Evolutionary conservation across 1,140 invertebrate genomes (phyloP), one percentile per base, ranked within the genome.

Genomic region (Teleopsis dalmanni): DNA sequence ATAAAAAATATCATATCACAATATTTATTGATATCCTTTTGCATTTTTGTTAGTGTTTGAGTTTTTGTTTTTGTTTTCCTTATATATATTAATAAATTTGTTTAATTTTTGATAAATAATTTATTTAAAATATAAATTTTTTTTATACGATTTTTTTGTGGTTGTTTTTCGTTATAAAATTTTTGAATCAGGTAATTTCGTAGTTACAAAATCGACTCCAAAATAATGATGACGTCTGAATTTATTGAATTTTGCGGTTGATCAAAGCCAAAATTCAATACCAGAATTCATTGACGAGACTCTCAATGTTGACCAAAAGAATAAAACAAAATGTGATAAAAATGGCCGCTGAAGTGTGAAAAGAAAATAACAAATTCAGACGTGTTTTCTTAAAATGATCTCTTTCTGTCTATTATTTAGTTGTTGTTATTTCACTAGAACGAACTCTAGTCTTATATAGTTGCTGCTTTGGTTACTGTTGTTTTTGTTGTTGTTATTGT

Each of bases 1-100:
- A 54, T 64, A 62, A 62, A 64, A 64, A 62, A 64, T 64, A 64
- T 64, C 57, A 62, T 57, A 64, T 65, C 59, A 65, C 56, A 61
- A 65, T 38, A 56, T 54, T 61, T 63, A 54, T 59, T 62, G 60
- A 52, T 63, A 57, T 54, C 52, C 50, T 55, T 55, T 54, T 62
- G 48, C 38, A 50, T 48, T 48, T 34, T 48, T 11, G 13, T 35
- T 14, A 14, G 7, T 9, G 35, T 9, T 14, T 29, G 13, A 19
- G 13, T 19, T 7, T 13, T 23, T 45, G 4, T 31, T 45, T 21
- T 19, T 3, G 16, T 45, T 8, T 22, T 22, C 21, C 21, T 46
- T 19, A 5, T n/a, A 31, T 29, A 10, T 43, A 43, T 18, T 43
- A 43, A 31, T 31, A 18, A 19, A 11, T 43, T 43, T 19, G 26